A percentile compares a stretch with the other conserved stretches of the same genome.
phyloP scores from a whole-genome alignment of 2,113 vertebrate species.

The Leucosticte australis region DNA sequence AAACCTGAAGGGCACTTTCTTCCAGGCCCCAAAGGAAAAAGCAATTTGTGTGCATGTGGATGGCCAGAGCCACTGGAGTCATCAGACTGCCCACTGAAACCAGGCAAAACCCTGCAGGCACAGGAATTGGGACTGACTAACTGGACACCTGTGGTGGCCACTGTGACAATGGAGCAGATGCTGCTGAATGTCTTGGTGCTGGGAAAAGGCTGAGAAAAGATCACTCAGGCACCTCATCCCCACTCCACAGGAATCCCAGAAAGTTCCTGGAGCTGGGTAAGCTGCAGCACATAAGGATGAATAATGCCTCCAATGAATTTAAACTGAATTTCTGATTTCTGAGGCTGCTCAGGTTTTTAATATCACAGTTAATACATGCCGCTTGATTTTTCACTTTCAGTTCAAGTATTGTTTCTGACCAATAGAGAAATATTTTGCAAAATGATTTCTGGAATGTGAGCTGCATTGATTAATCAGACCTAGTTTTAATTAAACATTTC shows the following conservation, averaged over 20 bases:
- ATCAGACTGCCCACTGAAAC: not conserved
- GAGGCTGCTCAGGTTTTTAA: not conserved
- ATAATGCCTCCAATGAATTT: not conserved
- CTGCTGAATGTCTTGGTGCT: not conserved
- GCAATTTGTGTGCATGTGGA: not conserved
- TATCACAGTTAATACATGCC: not conserved
- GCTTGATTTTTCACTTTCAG: not conserved
- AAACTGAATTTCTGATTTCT: not conserved
- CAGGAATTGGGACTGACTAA: rapidly evolving
- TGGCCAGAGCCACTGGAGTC: not conserved
- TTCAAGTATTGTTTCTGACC: not conserved
- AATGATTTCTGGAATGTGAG: not conserved
- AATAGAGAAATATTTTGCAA: not conserved
- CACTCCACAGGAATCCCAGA: not conserved
- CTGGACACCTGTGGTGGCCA: rapidly evolving
- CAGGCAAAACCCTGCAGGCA: not conserved
- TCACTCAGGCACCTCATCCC: too few species aligned
- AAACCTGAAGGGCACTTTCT: rapidly evolving
- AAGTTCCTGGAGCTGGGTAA: not conserved
- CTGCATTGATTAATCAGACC: not conserved
- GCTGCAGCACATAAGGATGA: too few species aligned
- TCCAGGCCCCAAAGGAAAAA: not conserved
- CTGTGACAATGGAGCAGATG: not conserved
- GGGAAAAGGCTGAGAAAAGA: not conserved
- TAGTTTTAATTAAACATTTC: not conserved